Evolutionary conservation across 2,113 vertebrate genomes (phyloP), one percentile per base, ranked within the genome.

Genomic region (Laticauda colubrina): DNA sequence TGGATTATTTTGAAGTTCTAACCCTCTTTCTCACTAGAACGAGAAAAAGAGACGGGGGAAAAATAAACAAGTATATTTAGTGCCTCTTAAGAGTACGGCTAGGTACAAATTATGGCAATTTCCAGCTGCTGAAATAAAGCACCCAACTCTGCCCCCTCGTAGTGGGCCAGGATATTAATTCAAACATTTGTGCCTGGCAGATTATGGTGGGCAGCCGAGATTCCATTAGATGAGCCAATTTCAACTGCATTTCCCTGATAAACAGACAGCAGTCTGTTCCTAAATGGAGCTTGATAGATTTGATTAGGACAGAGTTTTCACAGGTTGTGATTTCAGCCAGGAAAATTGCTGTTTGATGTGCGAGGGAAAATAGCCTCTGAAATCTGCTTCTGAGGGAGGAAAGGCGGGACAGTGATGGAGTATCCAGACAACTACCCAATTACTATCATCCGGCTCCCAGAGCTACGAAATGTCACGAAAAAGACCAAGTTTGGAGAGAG

Each of bases 31-130:
- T 56, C 43, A 26, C 23, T 89, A 39, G 91, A 91, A 45, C 81
- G 57, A 0, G 51, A 81, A 8, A 81, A 39, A 39, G 34, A 20
- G 34, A 23, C 34, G 3, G 34, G 75, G 18, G 0, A 39, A 39
- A 9, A 96, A 54, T 54, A 24, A 9, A 51, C 1, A 92, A 90
- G 45, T 90, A 93, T 92, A 91, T 51, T 95, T 39, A 88, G 90
- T 88, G 96, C 96, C 96, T 94, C 94, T 94, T 61, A 94, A 96
- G 94, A 96, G 95, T 94, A 96, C 94, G n/a, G 59, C 1, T 23
- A 94, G 95, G 91, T 94, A 96, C 95, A 97, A 98, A 98, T 98
- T 96, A 97, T 20, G 95, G 97, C 97, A 97, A 98, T 98, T 98
- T 98, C 95, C 96, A 97, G 94, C 93, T 96, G 97, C 97, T 95